Evolutionary conservation across 2,113 vertebrate species (phyloP), one percentile per base, ranked within the genome.

Genomic region (Bolborhynchus lineola): DNA sequence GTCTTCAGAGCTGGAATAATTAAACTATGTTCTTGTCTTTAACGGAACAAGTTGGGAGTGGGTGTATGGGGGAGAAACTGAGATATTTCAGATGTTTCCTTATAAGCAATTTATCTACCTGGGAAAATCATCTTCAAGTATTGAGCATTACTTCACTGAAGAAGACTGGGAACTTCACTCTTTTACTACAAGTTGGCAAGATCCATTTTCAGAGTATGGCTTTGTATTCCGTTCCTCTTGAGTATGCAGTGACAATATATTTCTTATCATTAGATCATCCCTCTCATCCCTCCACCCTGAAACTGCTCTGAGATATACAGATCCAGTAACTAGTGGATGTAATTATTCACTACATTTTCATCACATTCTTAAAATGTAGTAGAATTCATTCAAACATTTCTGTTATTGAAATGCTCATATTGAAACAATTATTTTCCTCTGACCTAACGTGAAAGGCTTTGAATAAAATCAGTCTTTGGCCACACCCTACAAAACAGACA

Each of bases 1-100:
- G 21, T 63, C 49, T 46, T 82, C 72, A 50, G 57, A 47, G 24
- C 42, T 88, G 42, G 65, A 84, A 65, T 86, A 93, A 94, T 90
- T 92, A 92, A 96, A 67, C 50, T 63, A 26, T 63, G 39, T 82
- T 17, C 79, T 91, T 82, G 68, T 46, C 80, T 86, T 81, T 86
- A 72, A 75, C 49, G 82, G 95, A 93, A 82, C 49, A 89, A 94
- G 72, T 59, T 95, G 65, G 63, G 47, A 94, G 88, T 93, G 94
- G 87, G 84, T 91, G 69, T 90, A 50, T 0, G 75, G 71, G 72
- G 83, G 76, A 90, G 84, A 93, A 93, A 77, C 29, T 2, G n/a
- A 92, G 69, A 41, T 90, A 92, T 78, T 87, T 57, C 82, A 95
- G 70, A 69, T 69, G 19, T 24, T 88, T 92, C 85, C 26, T 53